Base-by-base conservation (phyloP, 1,140 invertebrate species). In the Drosophila kepulauana region DNA sequence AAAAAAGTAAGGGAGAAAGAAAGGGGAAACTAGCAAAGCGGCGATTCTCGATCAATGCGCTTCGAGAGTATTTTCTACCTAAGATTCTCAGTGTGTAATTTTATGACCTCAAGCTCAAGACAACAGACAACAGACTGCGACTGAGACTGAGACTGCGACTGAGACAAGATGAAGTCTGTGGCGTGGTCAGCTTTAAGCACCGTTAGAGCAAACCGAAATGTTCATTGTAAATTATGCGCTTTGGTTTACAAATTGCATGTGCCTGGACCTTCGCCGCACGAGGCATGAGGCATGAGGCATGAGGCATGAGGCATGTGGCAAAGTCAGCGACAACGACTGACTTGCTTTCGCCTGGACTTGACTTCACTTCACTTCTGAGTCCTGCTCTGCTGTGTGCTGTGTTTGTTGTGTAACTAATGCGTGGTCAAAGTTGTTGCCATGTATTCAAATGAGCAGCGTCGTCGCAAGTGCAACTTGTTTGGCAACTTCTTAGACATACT, bases 191-290 rank as follows among this genome's bases (percentile, higher is more conserved):
- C 48, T 76, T 48, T 49, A 66, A 72, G 69, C 61, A 76, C 69
- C 54, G 67, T 54, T 59, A 38, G 62, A 61, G 43, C 49, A 20
- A 20, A 72, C 62, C 65, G 30, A 69, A 80, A 70, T 80, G 78
- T 78, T 74, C 74, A 76, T 88, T 84, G 84, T 88, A 88, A 88
- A 88, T 88, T 88, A 88, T 88, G 84, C 84, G 84, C 84, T 89
- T 88, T 88, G 84, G 80, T 87, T 89, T 81, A 88, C 84, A 88
- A 88, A 88, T 89, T 88, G 85, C 84, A 88, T 84, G 78, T 81
- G 85, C 78, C 80, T 54, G 54, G 51, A 25, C 41, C 41, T 4
- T 10, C 11, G 64, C 80, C 56, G 79, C 72, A 74, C 75, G 67
- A 77, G 72, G 80, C 73, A 87, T 88, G 84, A 78, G 84, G 80